A percentile compares a stretch with the other conserved stretches of the same genome.
Conservation (phyloP, 2,888 invertebrate genomes). For the Synergus umbraculus region DNA sequence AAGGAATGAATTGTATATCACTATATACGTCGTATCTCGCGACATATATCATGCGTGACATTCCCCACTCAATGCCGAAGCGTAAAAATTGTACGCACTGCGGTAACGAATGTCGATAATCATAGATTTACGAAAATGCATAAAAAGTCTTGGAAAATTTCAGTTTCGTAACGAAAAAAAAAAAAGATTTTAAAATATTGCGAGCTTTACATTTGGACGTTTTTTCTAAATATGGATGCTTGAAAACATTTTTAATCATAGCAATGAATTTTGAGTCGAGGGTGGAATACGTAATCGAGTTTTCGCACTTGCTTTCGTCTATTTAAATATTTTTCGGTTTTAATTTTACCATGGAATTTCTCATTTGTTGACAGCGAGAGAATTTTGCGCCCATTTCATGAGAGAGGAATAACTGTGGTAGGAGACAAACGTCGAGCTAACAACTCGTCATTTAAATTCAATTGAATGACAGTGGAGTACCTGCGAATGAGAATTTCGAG, state of each 20-base stretch:
- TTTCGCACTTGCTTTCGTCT: background rate
- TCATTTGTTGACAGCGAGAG: constrained; percentile 22
- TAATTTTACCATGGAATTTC: constrained; percentile 1
- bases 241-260: background rate
- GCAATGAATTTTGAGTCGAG: background rate
- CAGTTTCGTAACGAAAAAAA: background rate
- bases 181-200: background rate
- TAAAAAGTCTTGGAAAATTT: background rate
- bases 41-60: background rate
- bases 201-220: too few species aligned
- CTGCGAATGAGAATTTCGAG: constrained; percentile 30
- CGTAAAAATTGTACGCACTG: too few species aligned
- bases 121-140: background rate
- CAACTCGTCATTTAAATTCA: constrained; percentile 61
- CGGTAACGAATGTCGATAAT: too few species aligned
- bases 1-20: constrained; percentile 9
- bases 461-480: constrained; percentile 45
- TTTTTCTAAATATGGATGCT: too few species aligned
- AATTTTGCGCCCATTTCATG: constrained; percentile 19
- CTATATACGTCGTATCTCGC: constrained; percentile 11
- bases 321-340: constrained; percentile 17
- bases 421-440: constrained; percentile 48
- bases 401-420: constrained; percentile 20
- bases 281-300: background rate
- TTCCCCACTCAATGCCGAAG: background rate